Percentiles rank a stretch among this genome's conserved stretches.
These are phyloP conservation scores for Neodiprion pinetum DNA, from an alignment of 1,140 invertebrate species.

Conservation along the genomic window DNA sequence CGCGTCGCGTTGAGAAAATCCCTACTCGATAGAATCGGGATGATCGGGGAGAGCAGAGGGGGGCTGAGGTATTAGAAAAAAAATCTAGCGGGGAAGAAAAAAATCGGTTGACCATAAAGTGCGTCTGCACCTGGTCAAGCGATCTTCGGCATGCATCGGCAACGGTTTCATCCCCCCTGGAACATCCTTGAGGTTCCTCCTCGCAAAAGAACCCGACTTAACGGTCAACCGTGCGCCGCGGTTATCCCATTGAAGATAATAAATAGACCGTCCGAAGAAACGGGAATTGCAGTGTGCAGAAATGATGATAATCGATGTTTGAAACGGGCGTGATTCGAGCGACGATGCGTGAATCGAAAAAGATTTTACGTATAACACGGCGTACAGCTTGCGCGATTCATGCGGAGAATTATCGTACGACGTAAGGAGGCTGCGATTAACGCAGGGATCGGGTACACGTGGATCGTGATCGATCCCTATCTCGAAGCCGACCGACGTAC, in stretches of 20 bases:
- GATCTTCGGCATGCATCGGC: background rate
- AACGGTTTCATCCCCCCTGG: background rate
- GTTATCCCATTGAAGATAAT: background rate
- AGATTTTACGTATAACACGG: too few relatives aligned
- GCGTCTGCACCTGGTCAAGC: slow-evolving; percentile 3
- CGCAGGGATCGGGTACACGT: background rate
- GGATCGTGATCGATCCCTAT: background rate
- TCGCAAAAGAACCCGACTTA: background rate
- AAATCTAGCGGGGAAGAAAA: background rate
- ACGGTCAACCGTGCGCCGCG: background rate
- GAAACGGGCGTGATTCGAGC: slow-evolving; percentile 1
- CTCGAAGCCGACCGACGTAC: background rate
- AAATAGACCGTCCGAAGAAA: background rate
- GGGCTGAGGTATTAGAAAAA: background rate
- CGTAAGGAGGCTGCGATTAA: too few relatives aligned
- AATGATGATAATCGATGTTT: background rate
- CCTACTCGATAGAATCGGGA: background rate
- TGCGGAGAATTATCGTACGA: too few relatives aligned
- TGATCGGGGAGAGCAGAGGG: background rate
- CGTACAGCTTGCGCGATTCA: too few relatives aligned
- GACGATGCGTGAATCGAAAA: too few relatives aligned
- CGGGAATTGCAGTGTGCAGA: too few relatives aligned
- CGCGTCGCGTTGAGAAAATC: background rate
- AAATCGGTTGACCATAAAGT: background rate
- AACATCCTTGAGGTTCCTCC: background rate